Evolutionary conservation across 2,888 invertebrate species (phyloP), one percentile per base, ranked within the genome.

Genomic region (Nomada ruficornis): DNA sequence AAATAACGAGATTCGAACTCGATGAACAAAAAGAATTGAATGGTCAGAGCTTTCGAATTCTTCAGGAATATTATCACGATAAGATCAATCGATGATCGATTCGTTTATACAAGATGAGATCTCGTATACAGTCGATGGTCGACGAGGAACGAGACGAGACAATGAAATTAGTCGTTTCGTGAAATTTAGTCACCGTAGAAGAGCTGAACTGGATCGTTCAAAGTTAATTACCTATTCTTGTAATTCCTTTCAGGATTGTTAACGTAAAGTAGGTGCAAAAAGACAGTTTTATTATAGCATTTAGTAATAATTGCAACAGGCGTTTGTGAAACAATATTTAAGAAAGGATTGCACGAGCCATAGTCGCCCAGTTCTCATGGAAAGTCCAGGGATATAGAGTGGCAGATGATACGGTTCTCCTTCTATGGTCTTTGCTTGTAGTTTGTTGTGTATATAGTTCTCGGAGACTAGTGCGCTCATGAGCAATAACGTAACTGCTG

Each of bases 401-500:
- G 74, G 83, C 80, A 83, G 80, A 87, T 80, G 83, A 86, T 81
- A 82, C 75, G 62, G 73, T 88, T 77, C 86, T 82, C 74, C 73
- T 77, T 68, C 75, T 69, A 59, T 59, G 47, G 59, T 13, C 15
- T 76, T 54, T 59, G n/a, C 76, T 57, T 63, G 23, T 47, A 67
- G 72, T 79, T 76, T 63, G 64, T 69, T 73, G 65, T 3, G 82
- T 80, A 80, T 80, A 89, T 74, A 80, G 83, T 63, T 73, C 86
- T 80, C 64, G 57, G 86, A 87, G 89, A 87, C 87, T 76, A 85
- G 72, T 68, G 79, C 67, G 87, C 86, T 83, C 86, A 83, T 80
- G 86, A 88, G 90, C 84, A 88, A 90, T 93, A 93, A 93, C 93
- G 93, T 93, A 93, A 93, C 93, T 91, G 91, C 84, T 91, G 91